Conservation (phyloP, 2,888 invertebrate genomes). For the Pseudeuparius sepicola region DNA sequence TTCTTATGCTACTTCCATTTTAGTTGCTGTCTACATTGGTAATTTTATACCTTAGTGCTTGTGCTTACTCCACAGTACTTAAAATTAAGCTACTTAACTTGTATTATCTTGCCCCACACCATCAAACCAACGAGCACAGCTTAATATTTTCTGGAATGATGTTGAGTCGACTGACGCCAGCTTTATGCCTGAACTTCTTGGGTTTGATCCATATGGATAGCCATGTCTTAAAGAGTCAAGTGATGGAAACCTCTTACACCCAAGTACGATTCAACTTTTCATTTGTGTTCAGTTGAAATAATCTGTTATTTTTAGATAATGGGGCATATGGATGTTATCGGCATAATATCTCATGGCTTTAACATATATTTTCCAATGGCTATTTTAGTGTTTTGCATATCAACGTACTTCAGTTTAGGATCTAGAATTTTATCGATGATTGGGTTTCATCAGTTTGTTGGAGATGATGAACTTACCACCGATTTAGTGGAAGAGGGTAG, state of each 20-base stretch:
- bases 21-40: constrained; percentile 83
- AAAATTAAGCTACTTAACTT: constrained; percentile 92
- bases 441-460: constrained; percentile 96
- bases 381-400: constrained; percentile 83
- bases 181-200: constrained; percentile 96
- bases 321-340: constrained; percentile 99
- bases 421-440: constrained; percentile 80
- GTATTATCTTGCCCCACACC: constrained; percentile 94
- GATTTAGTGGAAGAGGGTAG: constrained; percentile 91
- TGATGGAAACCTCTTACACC: constrained; percentile 89
- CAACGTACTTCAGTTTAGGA: constrained; percentile 91
- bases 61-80: constrained; percentile 96
- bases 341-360: constrained; percentile 94
- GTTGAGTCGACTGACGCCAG: constrained; percentile 92
- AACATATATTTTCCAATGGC: constrained; percentile 99
- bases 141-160: constrained; percentile 98
- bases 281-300: too few species aligned
- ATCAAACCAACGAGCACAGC: constrained; percentile 98
- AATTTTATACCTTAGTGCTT: constrained; percentile 91
- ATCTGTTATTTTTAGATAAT: constrained; percentile 71
- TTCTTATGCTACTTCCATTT: constrained; percentile 33
- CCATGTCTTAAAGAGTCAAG: constrained; percentile 70
- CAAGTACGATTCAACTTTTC: too few species aligned
- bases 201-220: constrained; percentile 98
- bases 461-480: constrained; percentile 85